Evolutionary conservation across 2,113 vertebrate species (phyloP).

Genomic region (Tor tambroides): DNA sequence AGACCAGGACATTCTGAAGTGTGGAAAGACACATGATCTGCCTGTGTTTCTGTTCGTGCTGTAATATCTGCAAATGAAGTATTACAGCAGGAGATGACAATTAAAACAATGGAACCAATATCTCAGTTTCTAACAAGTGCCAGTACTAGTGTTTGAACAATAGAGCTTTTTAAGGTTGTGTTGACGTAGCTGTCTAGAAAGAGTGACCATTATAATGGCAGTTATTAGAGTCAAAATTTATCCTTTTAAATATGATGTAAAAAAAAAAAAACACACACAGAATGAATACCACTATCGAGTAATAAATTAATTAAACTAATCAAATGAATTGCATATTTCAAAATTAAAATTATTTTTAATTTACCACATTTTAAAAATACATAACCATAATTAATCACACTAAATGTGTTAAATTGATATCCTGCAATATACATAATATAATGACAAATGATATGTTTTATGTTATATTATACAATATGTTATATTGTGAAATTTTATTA

Average conservation of each 20-base stretch:
- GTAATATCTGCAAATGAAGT: constrained; percentile 44
- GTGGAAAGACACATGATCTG: constrained; percentile 44
- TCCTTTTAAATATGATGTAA: neutral
- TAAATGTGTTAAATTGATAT: neutral
- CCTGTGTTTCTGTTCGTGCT: constrained; percentile 26
- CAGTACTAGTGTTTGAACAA: neutral
- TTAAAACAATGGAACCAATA: neutral
- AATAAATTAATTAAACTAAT: neutral
- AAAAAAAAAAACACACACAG: neutral
- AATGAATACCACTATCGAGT: neutral
- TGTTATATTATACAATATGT: too few relatives aligned
- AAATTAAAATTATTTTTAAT: neutral
- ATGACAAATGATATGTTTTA: neutral
- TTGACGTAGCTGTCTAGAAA: neutral
- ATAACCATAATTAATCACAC: neutral
- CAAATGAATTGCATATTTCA: too few relatives aligned
- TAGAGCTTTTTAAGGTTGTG: neutral
- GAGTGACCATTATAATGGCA: neutral
- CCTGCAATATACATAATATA: neutral
- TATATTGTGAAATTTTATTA: neutral
- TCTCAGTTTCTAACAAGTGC: neutral
- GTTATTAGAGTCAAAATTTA: neutral
- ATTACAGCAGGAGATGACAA: constrained; percentile 15
- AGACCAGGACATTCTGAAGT: constrained; percentile 17
- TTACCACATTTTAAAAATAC: neutral